Percentiles rank a stretch among this genome's conserved stretches.
Conservation (phyloP, 2,888 invertebrate genomes). For the Oligia fasciuncula region DNA sequence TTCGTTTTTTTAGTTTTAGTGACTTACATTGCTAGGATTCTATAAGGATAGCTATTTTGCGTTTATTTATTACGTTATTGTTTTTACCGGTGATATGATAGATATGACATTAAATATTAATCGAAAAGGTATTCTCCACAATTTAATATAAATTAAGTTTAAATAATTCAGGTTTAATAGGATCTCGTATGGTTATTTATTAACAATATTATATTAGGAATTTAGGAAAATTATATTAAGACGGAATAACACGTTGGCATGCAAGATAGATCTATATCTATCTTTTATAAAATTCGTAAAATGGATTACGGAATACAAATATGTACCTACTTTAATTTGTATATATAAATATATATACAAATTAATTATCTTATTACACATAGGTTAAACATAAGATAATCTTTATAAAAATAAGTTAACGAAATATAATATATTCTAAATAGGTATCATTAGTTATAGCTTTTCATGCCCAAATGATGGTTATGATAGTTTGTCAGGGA, state of each 20-base stretch:
- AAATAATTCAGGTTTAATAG: neutral
- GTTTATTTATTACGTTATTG: neutral
- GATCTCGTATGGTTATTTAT: neutral
- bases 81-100: neutral
- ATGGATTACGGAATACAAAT: neutral
- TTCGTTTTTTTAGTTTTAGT: neutral
- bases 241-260: conserved; percentile 10
- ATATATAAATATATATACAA: no score
- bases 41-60: conserved; percentile 2
- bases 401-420: neutral
- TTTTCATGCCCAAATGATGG: conserved; percentile 7
- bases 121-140: conserved; percentile 48
- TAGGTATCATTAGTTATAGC: neutral
- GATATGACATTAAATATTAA: neutral
- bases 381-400: neutral
- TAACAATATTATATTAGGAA: neutral
- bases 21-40: conserved; percentile 7
- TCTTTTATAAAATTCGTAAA: neutral
- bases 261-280: neutral
- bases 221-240: neutral
- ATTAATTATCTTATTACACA: neutral
- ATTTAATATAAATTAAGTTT: neutral
- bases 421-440: neutral
- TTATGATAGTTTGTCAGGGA: neutral
- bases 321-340: neutral